A percentile compares a stretch with the other conserved stretches of the same genome.
Evolutionary conservation across 2,113 vertebrate species (phyloP).

Genomic region (Callopanchax toddi): DNA sequence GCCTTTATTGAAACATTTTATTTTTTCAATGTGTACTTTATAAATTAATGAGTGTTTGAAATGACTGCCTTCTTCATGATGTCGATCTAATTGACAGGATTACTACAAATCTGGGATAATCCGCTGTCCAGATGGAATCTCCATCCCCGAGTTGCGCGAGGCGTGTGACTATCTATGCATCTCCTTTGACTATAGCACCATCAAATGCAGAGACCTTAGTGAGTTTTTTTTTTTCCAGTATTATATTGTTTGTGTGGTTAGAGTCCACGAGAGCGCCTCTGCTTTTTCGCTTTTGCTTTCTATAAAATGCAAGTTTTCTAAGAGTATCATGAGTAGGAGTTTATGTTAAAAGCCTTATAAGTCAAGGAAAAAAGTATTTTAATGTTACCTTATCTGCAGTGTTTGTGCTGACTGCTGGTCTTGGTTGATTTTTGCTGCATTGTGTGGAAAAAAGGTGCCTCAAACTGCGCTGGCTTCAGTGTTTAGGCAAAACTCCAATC

Average conservation of each 20-base stretch:
- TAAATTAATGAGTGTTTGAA: constrained; percentile 33
- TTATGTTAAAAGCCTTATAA: not conserved
- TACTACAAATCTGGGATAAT: constrained; percentile 99
- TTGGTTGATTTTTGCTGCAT: not conserved
- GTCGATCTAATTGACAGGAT: constrained; percentile 84
- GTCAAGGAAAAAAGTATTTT: not conserved
- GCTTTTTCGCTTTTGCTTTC: not conserved
- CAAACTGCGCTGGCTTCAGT: not conserved
- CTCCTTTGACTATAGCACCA: constrained; percentile 98
- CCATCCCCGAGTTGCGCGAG: constrained; percentile 97
- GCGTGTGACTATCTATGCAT: constrained; percentile 99
- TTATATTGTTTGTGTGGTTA: not conserved
- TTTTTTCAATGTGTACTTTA: constrained; percentile 4
- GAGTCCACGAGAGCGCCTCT: not conserved
- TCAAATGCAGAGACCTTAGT: constrained; percentile 99
- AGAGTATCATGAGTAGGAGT: too few relatives aligned
- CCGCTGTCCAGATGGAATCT: constrained; percentile 98
- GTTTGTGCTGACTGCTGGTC: not conserved
- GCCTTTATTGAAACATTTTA: not conserved
- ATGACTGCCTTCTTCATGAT: constrained; percentile 37
- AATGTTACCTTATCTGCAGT: too few relatives aligned
- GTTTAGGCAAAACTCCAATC: not conserved
- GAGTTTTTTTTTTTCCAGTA: constrained; percentile 74
- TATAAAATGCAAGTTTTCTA: not conserved
- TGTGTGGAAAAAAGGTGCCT: not conserved